Percentiles rank a stretch among this genome's conserved stretches.
These are phyloP conservation scores for Pseudococcus longispinus DNA, from an alignment of 2,888 invertebrate genomes.

Conservation along the genomic window DNA sequence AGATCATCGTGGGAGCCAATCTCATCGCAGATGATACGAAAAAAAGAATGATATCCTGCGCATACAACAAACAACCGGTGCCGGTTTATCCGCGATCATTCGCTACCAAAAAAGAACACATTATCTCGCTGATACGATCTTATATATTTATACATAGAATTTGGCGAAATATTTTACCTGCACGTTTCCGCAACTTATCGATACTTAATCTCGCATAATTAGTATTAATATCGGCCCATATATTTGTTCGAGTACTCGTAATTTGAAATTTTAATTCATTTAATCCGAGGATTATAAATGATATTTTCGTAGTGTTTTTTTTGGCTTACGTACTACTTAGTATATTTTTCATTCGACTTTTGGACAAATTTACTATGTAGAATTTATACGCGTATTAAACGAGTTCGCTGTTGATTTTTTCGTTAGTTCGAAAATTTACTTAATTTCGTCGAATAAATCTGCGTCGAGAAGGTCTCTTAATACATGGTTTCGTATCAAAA, in stretches of 20 bases:
- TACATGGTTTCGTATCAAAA: not conserved
- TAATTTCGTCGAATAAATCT: not conserved
- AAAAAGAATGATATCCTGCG: not conserved
- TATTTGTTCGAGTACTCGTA: not conserved
- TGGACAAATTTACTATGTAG: not conserved
- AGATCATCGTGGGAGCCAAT: not conserved
- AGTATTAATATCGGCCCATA: not conserved
- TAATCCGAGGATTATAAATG: not conserved
- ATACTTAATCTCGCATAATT: conserved; percentile 1
- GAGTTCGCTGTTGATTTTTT: not conserved
- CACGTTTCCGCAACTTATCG: not conserved
- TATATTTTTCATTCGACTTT: not conserved
- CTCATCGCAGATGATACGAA: not conserved
- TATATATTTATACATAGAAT: not conserved
- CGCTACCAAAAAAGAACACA: not conserved
- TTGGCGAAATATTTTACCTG: not conserved
- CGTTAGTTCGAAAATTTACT: not conserved
- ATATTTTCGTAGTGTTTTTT: not conserved
- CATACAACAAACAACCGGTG: not conserved
- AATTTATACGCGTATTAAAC: not conserved
- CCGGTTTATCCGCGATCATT: not conserved
- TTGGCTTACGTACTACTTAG: not conserved
- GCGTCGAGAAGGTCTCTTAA: not conserved
- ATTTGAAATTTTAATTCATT: not conserved
- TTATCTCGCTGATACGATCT: not conserved